Evolutionary conservation across 2,888 invertebrate genomes (phyloP), one percentile per base, ranked within the genome.

Genomic region (Amphipyra tragopoginis): DNA sequence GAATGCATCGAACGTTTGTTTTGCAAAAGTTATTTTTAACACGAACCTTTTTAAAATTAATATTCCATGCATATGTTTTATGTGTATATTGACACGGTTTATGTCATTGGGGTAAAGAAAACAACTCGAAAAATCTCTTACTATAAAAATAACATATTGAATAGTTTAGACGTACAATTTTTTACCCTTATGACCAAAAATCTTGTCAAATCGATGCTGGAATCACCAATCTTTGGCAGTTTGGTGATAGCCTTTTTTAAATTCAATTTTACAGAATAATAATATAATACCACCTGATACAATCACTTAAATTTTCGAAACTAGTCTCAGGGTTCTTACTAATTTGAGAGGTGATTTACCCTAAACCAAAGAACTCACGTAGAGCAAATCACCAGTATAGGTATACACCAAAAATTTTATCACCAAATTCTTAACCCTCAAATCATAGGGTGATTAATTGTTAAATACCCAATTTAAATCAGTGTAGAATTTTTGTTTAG

Each of bases 21-120:
- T 65, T 62, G 75, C 74, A 69, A 65, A 74, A 67, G 65, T 56
- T 73, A 73, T 75, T 75, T 77, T 58, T 65, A 69, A 75, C 69
- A 65, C 52, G 69, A 36, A 47, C 51, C 57, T 60, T 65, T 59
- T 59, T 13, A n/a, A 60, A 66, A 72, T 72, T 72, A 75, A 68
- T 76, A 75, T 72, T 76, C 72, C 33, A 15, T 52, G 49, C 65
- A 65, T 67, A 54, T 45, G 45, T 71, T 74, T 47, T 61, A 48
- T 59, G 47, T 65, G 47, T 48, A 29, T 60, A 47, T 51, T 79
- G 72, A 78, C 68, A 72, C 42, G 36, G 49, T 65, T 67, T 74
- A 61, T 44, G 7, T 13, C 13, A 7, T 6, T 1, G 5, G n/a
- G n/a, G 50, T 55, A 26, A 69, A 70, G n/a, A 45, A 57, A 47